phyloP scores from a whole-genome alignment of 2,113 vertebrate species.

The Corapipo altera region DNA sequence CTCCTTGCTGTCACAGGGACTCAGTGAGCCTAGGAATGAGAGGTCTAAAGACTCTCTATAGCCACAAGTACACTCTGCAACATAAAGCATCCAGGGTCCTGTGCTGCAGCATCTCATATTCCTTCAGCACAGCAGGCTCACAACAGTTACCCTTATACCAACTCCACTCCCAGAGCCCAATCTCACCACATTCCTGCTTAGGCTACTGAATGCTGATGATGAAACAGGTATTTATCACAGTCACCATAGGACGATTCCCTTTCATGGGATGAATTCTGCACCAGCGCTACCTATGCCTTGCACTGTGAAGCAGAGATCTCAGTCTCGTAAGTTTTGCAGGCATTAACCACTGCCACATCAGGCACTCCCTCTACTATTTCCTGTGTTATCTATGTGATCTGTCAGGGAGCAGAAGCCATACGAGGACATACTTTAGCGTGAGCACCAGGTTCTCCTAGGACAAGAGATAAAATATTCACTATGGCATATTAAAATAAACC shows the following conservation, averaged over 20 bases:
- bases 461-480: neutral
- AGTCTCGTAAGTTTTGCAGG: neutral
- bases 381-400: neutral
- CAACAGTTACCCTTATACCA: neutral
- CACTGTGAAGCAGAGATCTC: neutral
- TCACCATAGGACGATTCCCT: neutral
- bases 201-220: neutral
- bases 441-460: neutral
- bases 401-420: neutral
- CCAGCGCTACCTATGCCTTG: neutral
- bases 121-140: neutral
- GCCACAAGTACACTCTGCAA: neutral
- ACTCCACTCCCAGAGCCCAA: neutral
- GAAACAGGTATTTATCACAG: neutral
- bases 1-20: neutral
- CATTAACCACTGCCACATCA: neutral
- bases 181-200: neutral
- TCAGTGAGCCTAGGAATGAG: neutral
- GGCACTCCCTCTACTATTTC: neutral
- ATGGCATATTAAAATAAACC: conserved; percentile 57
- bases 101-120: neutral
- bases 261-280: neutral
- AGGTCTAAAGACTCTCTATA: neutral
- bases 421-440: neutral
- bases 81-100: neutral